Evolutionary conservation across 2,888 invertebrate species (phyloP).

Genomic region (Torymus aiolomorphi): DNA sequence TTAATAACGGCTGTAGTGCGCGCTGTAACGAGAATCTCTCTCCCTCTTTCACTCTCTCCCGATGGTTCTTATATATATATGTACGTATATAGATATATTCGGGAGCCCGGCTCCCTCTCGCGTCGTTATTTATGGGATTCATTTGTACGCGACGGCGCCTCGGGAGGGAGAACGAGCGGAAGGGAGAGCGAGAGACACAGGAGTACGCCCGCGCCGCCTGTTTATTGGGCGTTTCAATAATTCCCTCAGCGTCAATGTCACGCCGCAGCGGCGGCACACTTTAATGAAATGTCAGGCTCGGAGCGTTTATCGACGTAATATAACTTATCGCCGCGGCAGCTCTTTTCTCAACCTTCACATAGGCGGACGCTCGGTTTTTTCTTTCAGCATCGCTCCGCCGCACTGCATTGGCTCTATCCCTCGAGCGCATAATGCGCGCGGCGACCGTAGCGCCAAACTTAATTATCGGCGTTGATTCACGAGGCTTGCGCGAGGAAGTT

Average conservation of each 20-base stretch:
- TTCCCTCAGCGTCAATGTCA: conserved; percentile 50
- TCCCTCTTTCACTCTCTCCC: background rate
- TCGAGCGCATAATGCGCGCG: background rate
- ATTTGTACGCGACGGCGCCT: conserved; percentile 48
- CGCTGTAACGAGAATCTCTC: conserved; percentile 43
- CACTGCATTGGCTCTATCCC: background rate
- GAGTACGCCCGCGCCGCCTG: conserved; percentile 12
- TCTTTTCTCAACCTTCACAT: conserved; percentile 24
- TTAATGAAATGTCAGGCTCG: conserved; percentile 58
- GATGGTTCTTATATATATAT: conserved; percentile 40
- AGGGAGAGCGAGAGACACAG: background rate
- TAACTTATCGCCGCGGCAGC: conserved; percentile 52
- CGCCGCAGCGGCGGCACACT: conserved; percentile 39
- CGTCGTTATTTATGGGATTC: conserved; percentile 55
- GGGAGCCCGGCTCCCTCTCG: background rate
- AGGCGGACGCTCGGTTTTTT: background rate
- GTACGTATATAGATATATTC: no score
- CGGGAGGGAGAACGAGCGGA: background rate
- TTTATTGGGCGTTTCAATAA: conserved; percentile 56
- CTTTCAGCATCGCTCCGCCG: background rate
- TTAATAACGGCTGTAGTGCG: conserved; percentile 48
- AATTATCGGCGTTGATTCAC: conserved; percentile 18
- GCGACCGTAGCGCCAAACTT: conserved; percentile 24
- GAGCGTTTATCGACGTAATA: conserved; percentile 55
- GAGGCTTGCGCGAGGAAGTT: no score